A percentile compares a stretch with the other conserved stretches of the same genome.
Conservation (phyloP, 2,113 vertebrate species). For the Bos taurus region ARS-UCD2.0 NC_037347.1:64005501-64006000, state of each 20-base stretch:
- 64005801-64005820: background rate
- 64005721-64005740: no score
- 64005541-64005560: fast-evolving
- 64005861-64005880: background rate
- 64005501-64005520: background rate
- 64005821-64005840: fast-evolving
- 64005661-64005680: no score
- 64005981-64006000: background rate
- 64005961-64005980: background rate
- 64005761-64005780: no score
- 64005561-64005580: background rate
- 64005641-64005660: background rate
- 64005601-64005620: background rate
- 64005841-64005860: background rate
- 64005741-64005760: no score
- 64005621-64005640: background rate
- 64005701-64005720: no score
- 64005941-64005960: background rate
- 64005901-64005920: background rate
- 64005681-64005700: no score
- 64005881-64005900: background rate
- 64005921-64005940: background rate
- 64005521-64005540: background rate
- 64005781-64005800: no score
- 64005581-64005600: background rate